These are phyloP conservation scores for Galerucella calmariensis DNA, from an alignment of 2,888 invertebrate genomes.

Conservation along the genomic window DNA sequence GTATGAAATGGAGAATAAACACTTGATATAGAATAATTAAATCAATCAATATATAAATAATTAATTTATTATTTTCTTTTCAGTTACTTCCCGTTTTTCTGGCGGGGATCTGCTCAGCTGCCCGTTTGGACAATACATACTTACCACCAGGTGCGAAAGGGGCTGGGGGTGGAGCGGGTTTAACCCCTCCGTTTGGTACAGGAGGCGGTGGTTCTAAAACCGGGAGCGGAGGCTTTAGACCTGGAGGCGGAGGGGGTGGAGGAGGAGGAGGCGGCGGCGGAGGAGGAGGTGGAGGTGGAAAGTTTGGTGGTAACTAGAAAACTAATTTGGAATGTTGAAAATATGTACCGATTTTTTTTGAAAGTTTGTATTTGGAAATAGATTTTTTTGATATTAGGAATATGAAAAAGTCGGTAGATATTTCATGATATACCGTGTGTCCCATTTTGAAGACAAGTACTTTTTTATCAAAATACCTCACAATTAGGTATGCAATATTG, in stretches of 20 bases:
- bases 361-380: too few species aligned
- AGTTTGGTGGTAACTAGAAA: slow-evolving; percentile 45
- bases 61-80: slow-evolving; percentile 45
- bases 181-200: slow-evolving; percentile 61
- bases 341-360: not conserved
- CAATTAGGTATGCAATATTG: too few species aligned
- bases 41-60: too few species aligned
- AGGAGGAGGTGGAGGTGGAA: slow-evolving; percentile 42
- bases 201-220: slow-evolving; percentile 51
- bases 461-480: too few species aligned
- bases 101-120: slow-evolving; percentile 65
- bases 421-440: not conserved
- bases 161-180: slow-evolving; percentile 65
- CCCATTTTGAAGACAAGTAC: too few species aligned
- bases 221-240: slow-evolving; percentile 52
- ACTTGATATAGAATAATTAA: too few species aligned
- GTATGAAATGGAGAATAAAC: too few species aligned
- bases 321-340: not conserved
- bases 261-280: slow-evolving; percentile 61
- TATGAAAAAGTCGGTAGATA: not conserved
- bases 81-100: slow-evolving; percentile 66
- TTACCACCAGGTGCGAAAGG: slow-evolving; percentile 68
- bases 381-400: too few species aligned
- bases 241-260: slow-evolving; percentile 57
- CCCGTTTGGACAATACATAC: slow-evolving; percentile 70